Evolutionary conservation across 2,797 vertebrate species (phyloP), one percentile per base, ranked within the genome.

Genomic region (Amblyopsis hoosieri): DNA sequence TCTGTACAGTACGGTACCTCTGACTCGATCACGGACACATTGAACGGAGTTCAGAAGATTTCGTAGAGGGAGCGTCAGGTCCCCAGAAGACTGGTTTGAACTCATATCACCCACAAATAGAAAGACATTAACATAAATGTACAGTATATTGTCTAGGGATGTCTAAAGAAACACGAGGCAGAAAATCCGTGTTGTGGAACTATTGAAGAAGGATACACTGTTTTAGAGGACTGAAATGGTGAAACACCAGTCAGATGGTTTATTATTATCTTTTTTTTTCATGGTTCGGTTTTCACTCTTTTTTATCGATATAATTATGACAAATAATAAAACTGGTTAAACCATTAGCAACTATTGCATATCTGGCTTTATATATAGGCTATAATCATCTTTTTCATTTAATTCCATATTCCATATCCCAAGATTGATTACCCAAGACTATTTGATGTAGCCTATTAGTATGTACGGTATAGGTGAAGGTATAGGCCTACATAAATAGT

Each of bases 41-140:
- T 81, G 85, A 53, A 92, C 63, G 13, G 87, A 86, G 81, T 92
- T 92, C 7, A 87, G 70, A 0, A 91, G 61, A 12, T 91, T 93
- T 17, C 89, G 78, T 11, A 93, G 55, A 61, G 89, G 71, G 33
- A 88, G 57, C 2, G 69, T 69, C 1, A 81, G 58, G 11, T 88
- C 79, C 33, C 73, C 64, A 45, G 2, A 64, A 0, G 60, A 45
- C 8, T 76, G 84, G 9, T 88, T 86, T 2, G 57, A 69, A 23
- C 83, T 90, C 92, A 93, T 93, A 65, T 29, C 59, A 1, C 13
- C 61, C 4, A 50, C 9, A 37, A 12, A 37, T 31, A 6, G 7
- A 13, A 15, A 46, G 29, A 10, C 3, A 2, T 17, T n/a, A 13
- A 46, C 3, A 45, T 54, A 58, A 58, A 67, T 65, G 63, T 10